Evolutionary conservation across 2,113 vertebrate genomes (phyloP), one percentile per base, ranked within the genome.

Genomic region (Grammomys dolichurus): DNA sequence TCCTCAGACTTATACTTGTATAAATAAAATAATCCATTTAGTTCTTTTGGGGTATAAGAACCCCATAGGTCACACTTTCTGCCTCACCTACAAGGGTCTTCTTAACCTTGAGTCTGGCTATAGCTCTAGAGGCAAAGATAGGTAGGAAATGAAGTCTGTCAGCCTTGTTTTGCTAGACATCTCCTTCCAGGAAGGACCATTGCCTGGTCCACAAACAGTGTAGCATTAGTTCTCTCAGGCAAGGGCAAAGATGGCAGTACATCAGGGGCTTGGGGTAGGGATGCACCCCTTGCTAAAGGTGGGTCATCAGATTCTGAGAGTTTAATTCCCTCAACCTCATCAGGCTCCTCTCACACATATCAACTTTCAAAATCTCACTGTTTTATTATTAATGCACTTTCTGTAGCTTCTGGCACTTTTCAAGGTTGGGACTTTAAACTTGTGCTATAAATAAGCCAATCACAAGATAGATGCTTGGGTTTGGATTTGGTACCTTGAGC

Each of bases 241-340:
- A 67, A 86, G 63, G 43, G 9, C 43, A 67, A 31, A 48, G 63
- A 48, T 8, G 10, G 10, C 9, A 20, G 14, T 22, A 33, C 10
- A 5, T 46, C 28, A 36, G 31, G 0, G 24, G 2, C 2, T 48
- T 9, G 28, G 43, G 28, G 17, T 69, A 2, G n/a, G 40, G 9
- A 63, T 40, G 3, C 26, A 48, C 19, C 4, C 16, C 19, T 60
- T 67, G 17, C 60, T 20, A 20, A 48, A 10, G 16, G 40, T 33
- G 28, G 40, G 24, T 17, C 43, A 69, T 48, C 43, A 69, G 28
- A 86, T 67, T 67, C 60, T 67, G 60, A 69, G 43, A 36, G 17
- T 48, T 22, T 13, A 86, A 86, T 22, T 28, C 1, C 28, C 28
- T 67, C 40, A 48, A 43, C 9, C 40, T 86, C 43, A 86, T 46